phyloP scores from a whole-genome alignment of 2,888 invertebrate species.

The Eilema griseolum region DNA sequence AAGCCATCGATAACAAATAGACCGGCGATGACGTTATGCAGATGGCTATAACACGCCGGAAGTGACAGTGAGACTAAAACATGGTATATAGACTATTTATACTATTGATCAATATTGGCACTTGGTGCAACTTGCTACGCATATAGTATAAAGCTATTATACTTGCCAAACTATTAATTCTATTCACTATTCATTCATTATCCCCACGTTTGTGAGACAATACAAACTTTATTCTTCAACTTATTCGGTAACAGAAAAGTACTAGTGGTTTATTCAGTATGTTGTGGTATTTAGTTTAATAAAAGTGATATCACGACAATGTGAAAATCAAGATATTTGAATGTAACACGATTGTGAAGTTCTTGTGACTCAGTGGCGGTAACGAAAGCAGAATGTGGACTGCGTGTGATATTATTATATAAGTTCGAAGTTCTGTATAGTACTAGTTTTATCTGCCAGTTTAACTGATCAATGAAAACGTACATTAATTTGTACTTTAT shows the following conservation, averaged over 20 bases:
- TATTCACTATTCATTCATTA: too few species aligned
- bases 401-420: conserved; percentile 54
- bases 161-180: too few species aligned
- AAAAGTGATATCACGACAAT: background rate
- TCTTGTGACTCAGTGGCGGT: conserved; percentile 17
- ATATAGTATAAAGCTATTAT: too few species aligned
- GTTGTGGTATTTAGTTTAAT: background rate
- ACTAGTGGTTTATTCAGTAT: too few species aligned
- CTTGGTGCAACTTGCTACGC: too few species aligned
- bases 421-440: conserved; percentile 43
- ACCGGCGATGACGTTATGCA: conserved; percentile 32
- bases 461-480: conserved; percentile 35
- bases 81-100: background rate
- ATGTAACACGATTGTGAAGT: background rate
- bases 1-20: conserved; percentile 78
- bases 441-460: conserved; percentile 34
- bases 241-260: too few species aligned
- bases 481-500: conserved; percentile 35
- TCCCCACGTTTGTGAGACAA: too few species aligned
- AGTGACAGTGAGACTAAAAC: conserved; percentile 36
- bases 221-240: too few species aligned
- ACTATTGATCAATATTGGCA: too few species aligned
- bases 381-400: conserved; percentile 45
- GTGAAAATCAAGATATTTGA: background rate
- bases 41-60: conserved; percentile 57